Evolutionary conservation across 2,888 invertebrate genomes (phyloP), one percentile per base, ranked within the genome.

Genomic region (Coelopa pilipes): DNA sequence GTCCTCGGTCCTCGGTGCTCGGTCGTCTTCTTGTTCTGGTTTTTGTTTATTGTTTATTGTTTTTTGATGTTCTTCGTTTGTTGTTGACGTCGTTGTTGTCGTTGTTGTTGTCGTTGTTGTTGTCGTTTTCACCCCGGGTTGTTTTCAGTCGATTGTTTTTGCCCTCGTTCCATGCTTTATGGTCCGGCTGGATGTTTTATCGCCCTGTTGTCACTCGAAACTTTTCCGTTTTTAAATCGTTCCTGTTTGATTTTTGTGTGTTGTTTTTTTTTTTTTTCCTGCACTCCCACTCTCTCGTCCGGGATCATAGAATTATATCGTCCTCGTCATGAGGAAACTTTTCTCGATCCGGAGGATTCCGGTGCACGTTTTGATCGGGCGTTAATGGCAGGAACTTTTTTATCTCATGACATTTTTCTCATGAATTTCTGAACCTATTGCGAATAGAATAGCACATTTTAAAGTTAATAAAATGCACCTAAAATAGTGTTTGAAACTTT

Each of bases 301-400:
- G 13, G 62, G 45, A 45, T 62, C 21, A 62, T 62, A 62, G 34
- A 45, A 62, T 34, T 34, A 62, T 60, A 62, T 34, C 24, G 34
- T 34, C 3, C 60, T 9, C 12, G 15, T 34, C 62, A 11, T 24
- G 2, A 3, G 13, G 34, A 13, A 34, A 3, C 15, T 45, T 34
- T 17, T 1, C 21, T 9, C 46, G 11, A 50, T 55, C 60, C 7
- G 34, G 34, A 34, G 34, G 34, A 34, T 55, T 55, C n/a, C n/a
- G n/a, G n/a, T n/a, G n/a, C n/a, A n/a, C n/a, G n/a, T n/a, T n/a
- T n/a, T n/a, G n/a, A n/a, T n/a, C n/a, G n/a, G n/a, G n/a, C n/a
- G 49, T 49, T 11, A 13, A 49, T 49, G 49, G 49, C 49, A 49
- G 49, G 13, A 10, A 49, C 49, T 49, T 49, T 49, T 49, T 49